These are phyloP conservation scores for Dipodomys ordii DNA, from an alignment of 2,113 vertebrate species.

Conservation along the genomic window DNA sequence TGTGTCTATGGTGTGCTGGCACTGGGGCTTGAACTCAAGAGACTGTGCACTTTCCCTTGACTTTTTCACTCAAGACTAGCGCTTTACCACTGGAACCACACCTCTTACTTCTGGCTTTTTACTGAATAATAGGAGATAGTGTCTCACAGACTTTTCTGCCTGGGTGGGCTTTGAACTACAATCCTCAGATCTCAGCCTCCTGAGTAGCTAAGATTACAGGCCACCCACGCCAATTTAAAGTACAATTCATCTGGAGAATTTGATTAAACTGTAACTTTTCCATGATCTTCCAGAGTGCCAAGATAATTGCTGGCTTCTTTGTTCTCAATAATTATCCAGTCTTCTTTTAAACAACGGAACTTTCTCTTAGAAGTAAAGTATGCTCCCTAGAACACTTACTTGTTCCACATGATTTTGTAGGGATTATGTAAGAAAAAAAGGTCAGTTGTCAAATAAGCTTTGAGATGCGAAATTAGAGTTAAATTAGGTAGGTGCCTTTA, in stretches of 20 bases:
- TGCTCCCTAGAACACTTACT: background rate
- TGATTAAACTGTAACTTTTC: constrained; percentile 33
- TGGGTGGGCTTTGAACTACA: too few species aligned
- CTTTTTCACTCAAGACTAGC: too few species aligned
- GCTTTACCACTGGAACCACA: too few species aligned
- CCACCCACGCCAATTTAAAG: too few species aligned
- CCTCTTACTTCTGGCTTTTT: too few species aligned
- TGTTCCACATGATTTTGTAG: background rate
- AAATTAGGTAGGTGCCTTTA: background rate
- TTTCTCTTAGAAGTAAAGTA: background rate
- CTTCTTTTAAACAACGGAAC: constrained; percentile 40
- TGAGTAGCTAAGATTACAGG: too few species aligned
- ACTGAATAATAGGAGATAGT: too few species aligned
- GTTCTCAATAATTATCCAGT: background rate
- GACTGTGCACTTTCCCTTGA: too few species aligned
- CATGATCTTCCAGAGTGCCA: background rate
- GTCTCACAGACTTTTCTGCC: too few species aligned
- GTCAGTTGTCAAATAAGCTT: background rate
- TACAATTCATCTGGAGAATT: background rate
- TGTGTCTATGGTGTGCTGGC: too few species aligned
- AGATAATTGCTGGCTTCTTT: background rate
- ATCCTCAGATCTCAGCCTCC: too few species aligned
- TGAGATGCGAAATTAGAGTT: background rate
- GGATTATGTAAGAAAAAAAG: background rate
- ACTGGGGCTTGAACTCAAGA: too few species aligned